A percentile compares a stretch with the other conserved stretches of the same genome.
Evolutionary conservation across 2,888 invertebrate genomes (phyloP).

Genomic region (Theodoxus fluviatilis): DNA sequence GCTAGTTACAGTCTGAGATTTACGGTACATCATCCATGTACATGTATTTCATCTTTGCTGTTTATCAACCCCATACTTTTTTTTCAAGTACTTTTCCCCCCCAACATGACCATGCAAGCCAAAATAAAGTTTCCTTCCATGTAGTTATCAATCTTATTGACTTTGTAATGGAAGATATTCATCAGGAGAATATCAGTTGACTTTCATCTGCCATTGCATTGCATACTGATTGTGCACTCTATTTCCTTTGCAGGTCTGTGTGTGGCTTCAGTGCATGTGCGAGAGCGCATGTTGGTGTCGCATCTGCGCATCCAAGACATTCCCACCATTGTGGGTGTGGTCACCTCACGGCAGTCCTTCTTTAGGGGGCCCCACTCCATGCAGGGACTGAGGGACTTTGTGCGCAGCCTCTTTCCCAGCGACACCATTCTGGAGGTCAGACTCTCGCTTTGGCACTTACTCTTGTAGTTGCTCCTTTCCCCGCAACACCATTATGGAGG

Average conservation of each 20-base stretch:
- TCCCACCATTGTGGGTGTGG: conserved; percentile 81
- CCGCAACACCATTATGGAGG: conserved; percentile 58
- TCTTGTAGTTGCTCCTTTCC: conserved; percentile 90
- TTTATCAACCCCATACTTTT: not conserved
- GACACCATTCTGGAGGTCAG: conserved; percentile 39
- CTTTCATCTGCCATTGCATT: not conserved
- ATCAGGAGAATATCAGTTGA: too few species aligned
- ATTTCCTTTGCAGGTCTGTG: conserved; percentile 66
- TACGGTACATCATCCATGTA: too few species aligned
- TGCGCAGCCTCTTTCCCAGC: conserved; percentile 85
- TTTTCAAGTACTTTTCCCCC: not conserved
- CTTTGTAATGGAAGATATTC: too few species aligned
- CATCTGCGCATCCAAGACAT: conserved; percentile 82
- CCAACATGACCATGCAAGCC: too few species aligned
- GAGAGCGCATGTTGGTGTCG: conserved; percentile 79
- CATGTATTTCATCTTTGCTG: not conserved
- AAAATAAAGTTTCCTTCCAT: too few species aligned
- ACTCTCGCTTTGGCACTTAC: too few species aligned
- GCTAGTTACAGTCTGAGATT: too few species aligned
- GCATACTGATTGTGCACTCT: not conserved
- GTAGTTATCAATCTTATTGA: too few species aligned
- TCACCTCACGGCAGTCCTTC: conserved; percentile 84
- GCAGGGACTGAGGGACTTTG: conserved; percentile 79
- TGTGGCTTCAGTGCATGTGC: conserved; percentile 76
- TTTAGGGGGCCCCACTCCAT: conserved; percentile 80